Evolutionary conservation across 2,113 vertebrate genomes (phyloP).

Genomic region (Kryptolebias marmoratus): DNA sequence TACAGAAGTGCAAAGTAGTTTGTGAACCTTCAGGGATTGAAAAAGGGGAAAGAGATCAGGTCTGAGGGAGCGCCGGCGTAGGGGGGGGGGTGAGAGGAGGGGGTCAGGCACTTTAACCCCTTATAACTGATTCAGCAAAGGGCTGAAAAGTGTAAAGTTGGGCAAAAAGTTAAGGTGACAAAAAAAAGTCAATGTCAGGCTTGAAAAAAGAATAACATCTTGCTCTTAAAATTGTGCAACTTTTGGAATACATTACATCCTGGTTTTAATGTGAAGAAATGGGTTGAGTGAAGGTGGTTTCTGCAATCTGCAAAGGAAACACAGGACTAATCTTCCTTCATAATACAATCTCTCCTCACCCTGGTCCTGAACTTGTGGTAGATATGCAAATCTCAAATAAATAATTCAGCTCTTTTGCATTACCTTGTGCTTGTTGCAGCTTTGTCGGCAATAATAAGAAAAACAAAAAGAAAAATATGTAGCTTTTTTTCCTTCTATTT

Average conservation of each 20-base stretch:
- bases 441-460: conserved; percentile 46
- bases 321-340: conserved; percentile 44
- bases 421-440: conserved; percentile 34
- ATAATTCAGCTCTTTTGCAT: conserved; percentile 63
- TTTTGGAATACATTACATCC: conserved; percentile 24
- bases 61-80: conserved; percentile 12
- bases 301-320: conserved; percentile 40
- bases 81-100: conserved; percentile 13
- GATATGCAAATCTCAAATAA: conserved; percentile 72
- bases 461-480: conserved; percentile 11
- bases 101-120: conserved; percentile 38
- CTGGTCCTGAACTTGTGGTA: conserved; percentile 47
- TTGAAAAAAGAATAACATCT: neutral
- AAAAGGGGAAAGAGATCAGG: conserved; percentile 27
- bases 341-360: conserved; percentile 46
- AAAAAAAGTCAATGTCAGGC: conserved; percentile 32
- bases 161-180: conserved; percentile 5
- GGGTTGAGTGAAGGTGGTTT: conserved; percentile 25
- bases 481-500: conserved; percentile 14
- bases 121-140: conserved; percentile 37
- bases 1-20: conserved; percentile 72
- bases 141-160: conserved; percentile 2
- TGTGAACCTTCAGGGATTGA: conserved; percentile 51
- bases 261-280: conserved; percentile 54
- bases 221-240: neutral